Conservation (phyloP, 2,888 invertebrate genomes). For the Plutella xylostella region DNA sequence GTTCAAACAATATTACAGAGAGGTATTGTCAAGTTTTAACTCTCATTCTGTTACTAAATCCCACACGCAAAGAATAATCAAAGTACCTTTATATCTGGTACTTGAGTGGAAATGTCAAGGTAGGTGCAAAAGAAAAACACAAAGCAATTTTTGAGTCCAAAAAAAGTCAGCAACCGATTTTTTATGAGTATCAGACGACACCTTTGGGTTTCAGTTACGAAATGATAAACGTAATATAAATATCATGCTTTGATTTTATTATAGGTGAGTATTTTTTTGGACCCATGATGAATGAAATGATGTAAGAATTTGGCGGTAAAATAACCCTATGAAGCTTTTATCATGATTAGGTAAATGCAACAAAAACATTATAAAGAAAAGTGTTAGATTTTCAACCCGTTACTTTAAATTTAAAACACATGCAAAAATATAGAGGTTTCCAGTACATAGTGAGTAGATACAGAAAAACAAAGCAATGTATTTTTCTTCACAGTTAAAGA, state of each 20-base stretch:
- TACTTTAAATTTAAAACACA: neutral
- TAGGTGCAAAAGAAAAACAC: conserved; percentile 63
- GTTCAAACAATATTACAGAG: too few relatives aligned
- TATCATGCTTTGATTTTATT: conserved; percentile 36
- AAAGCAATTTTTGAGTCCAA: conserved; percentile 60
- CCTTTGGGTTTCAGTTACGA: conserved; percentile 56
- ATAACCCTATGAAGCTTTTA: too few relatives aligned
- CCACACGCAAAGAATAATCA: conserved; percentile 26
- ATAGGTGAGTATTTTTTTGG: conserved; percentile 49
- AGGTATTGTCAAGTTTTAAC: too few relatives aligned
- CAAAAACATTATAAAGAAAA: too few relatives aligned
- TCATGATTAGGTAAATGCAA: too few relatives aligned
- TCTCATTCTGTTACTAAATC: too few relatives aligned
- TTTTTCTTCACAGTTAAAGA: neutral
- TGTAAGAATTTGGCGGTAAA: too few relatives aligned
- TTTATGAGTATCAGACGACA: conserved; percentile 39
- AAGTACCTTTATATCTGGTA: conserved; percentile 16
- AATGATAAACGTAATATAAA: conserved; percentile 19
- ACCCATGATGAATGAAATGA: too few relatives aligned
- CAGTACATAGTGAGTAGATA: too few relatives aligned
- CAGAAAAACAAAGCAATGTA: too few relatives aligned
- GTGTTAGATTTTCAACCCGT: too few relatives aligned
- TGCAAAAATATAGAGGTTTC: neutral
- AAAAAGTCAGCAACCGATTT: conserved; percentile 36
- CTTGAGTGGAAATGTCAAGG: conserved; percentile 62